phyloP scores from a whole-genome alignment of 2,113 vertebrate species.

The Clarias macrocephalus region DNA sequence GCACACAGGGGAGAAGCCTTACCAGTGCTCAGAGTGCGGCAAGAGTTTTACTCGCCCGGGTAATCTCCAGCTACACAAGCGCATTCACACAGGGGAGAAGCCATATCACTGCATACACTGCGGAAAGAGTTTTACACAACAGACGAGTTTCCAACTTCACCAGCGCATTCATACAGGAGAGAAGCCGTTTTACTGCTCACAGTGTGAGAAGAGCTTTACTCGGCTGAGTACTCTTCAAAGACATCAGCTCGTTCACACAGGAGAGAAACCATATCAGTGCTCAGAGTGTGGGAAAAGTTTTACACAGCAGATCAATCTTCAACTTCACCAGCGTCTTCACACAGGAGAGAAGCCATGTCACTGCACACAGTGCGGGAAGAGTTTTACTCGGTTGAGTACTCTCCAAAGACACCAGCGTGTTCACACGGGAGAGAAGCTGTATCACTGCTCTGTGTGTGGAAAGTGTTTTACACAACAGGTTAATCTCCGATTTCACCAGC shows the following conservation, averaged over 20 bases:
- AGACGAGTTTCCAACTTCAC: slow-evolving; percentile 16
- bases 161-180: slow-evolving; percentile 16
- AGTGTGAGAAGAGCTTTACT: slow-evolving; percentile 3
- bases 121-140: neutral
- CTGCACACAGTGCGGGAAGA: slow-evolving; percentile 13
- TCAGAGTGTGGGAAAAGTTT: slow-evolving; percentile 14
- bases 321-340: slow-evolving; percentile 16
- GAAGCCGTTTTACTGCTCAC: slow-evolving; percentile 4
- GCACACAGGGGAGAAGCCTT: slow-evolving; percentile 8
- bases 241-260: slow-evolving; percentile 16
- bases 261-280: slow-evolving; percentile 13
- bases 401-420: slow-evolving; percentile 4
- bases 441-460: slow-evolving; percentile 34
- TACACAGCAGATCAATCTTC: neutral
- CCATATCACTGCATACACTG: slow-evolving; percentile 1
- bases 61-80: slow-evolving; percentile 5
- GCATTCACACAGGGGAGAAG: slow-evolving; percentile 21
- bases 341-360: neutral
- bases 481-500: slow-evolving; percentile 21
- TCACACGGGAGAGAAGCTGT: slow-evolving; percentile 32
- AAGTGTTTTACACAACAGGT: slow-evolving; percentile 19
- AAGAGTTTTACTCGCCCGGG: slow-evolving; percentile 13
- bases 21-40: slow-evolving; percentile 1
- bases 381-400: slow-evolving; percentile 1
- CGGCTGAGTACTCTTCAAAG: slow-evolving; percentile 1